Percentiles rank a stretch among this genome's conserved stretches.
Conservation (phyloP, 2,888 invertebrate genomes). For the Hecatera dysodea region DNA sequence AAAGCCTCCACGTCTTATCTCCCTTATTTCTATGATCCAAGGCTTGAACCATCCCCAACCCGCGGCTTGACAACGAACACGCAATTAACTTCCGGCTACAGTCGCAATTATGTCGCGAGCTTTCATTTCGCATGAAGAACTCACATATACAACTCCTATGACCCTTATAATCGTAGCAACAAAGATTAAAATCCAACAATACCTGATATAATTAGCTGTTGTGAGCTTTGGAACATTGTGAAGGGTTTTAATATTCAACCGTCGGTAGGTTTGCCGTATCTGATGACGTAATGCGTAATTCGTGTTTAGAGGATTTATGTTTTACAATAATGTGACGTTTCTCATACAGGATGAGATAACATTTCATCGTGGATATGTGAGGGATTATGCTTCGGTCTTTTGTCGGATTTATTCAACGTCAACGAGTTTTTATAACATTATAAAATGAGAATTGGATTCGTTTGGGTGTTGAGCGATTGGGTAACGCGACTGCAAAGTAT, state of each 20-base stretch:
- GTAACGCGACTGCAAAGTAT: no score
- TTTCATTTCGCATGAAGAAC: slow-evolving; percentile 59
- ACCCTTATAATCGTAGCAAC: slow-evolving; percentile 20
- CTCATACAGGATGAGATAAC: slow-evolving; percentile 32
- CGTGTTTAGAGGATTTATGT: slow-evolving; percentile 53
- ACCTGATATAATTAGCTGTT: slow-evolving; percentile 54
- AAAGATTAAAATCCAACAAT: slow-evolving; percentile 44
- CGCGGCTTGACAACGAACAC: slow-evolving; percentile 74
- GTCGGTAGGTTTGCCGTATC: slow-evolving; percentile 53
- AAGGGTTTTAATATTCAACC: slow-evolving; percentile 63
- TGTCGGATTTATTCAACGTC: background rate
- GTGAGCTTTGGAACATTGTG: slow-evolving; percentile 39
- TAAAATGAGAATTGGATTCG: background rate
- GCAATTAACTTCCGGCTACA: slow-evolving; percentile 79
- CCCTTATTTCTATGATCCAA: slow-evolving; percentile 61
- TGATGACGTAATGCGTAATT: slow-evolving; percentile 61
- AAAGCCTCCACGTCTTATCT: slow-evolving; percentile 51
- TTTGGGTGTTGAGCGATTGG: background rate
- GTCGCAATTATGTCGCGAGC: slow-evolving; percentile 72
- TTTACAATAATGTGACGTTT: slow-evolving; percentile 53
- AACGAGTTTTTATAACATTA: background rate
- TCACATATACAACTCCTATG: slow-evolving; percentile 27
- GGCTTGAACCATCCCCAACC: slow-evolving; percentile 73
- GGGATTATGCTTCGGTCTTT: slow-evolving; percentile 24
- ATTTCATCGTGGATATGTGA: slow-evolving; percentile 24